Evolutionary conservation across 1,140 invertebrate species (phyloP).

Genomic region (Drosophila elegans): DNA sequence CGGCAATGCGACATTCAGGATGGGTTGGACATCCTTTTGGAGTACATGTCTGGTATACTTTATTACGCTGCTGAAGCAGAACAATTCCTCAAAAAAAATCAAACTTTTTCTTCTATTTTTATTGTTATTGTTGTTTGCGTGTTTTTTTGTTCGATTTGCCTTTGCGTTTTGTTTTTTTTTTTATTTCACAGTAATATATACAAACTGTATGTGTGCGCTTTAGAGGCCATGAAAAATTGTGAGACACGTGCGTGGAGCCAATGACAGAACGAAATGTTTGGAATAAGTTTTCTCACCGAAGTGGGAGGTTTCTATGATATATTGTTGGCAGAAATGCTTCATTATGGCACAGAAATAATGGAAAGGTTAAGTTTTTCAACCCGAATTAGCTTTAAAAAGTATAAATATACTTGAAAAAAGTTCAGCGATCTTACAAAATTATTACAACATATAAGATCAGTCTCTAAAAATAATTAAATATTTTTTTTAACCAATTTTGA

Average conservation of each 20-base stretch:
- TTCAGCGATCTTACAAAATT: no score
- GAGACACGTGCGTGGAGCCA: constrained; percentile 69
- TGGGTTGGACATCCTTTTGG: constrained; percentile 18
- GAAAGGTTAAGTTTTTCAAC: background rate
- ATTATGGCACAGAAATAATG: background rate
- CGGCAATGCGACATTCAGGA: constrained; percentile 33
- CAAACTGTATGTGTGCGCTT: constrained; percentile 18
- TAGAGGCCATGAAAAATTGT: constrained; percentile 68
- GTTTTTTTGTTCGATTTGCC: constrained; percentile 30
- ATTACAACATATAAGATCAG: no score
- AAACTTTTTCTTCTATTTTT: constrained; percentile 38
- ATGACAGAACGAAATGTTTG: constrained; percentile 46
- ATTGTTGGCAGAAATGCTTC: background rate
- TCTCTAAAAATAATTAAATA: no score
- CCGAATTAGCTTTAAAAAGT: no score
- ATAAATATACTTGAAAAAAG: no score
- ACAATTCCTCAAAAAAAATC: constrained; percentile 22
- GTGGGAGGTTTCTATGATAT: constrained; percentile 14
- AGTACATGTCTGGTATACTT: constrained; percentile 35
- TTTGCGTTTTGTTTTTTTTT: constrained; percentile 16
- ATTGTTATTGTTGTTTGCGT: constrained; percentile 55
- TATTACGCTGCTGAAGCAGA: constrained; percentile 25
- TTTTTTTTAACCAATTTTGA: no score
- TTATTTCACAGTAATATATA: constrained; percentile 40
- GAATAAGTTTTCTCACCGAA: constrained; percentile 9